Percentiles rank a stretch among this genome's conserved stretches.
phyloP scores from a whole-genome alignment of 2,113 vertebrate species.

The Camelus dromedarius region DNA sequence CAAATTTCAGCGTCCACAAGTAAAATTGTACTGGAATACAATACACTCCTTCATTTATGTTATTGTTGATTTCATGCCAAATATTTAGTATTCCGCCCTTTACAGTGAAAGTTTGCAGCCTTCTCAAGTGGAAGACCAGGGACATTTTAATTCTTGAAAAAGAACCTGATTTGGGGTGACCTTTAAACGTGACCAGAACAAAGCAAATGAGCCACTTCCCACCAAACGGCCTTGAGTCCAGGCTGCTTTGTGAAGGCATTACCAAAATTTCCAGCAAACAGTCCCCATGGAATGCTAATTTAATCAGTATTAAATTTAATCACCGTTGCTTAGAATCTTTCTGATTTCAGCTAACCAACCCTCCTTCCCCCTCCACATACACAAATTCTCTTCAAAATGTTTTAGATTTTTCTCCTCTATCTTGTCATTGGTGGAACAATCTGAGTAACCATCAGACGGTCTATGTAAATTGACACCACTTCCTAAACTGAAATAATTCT shows the following conservation, averaged over 20 bases:
- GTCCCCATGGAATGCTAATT: constrained; percentile 29
- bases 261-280: constrained; percentile 14
- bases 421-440: background rate
- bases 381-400: background rate
- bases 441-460: background rate
- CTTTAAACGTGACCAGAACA: constrained; percentile 39
- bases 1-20: background rate
- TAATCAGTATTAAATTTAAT: constrained; percentile 58
- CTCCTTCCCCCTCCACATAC: background rate
- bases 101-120: background rate
- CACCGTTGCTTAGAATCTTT: background rate
- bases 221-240: background rate
- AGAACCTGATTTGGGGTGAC: constrained; percentile 37
- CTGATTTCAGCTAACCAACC: constrained; percentile 46
- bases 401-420: constrained; percentile 7
- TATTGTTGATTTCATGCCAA: background rate
- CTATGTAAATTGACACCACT: background rate
- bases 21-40: background rate
- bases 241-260: background rate
- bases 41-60: background rate
- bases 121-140: background rate
- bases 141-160: constrained; percentile 18
- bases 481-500: constrained; percentile 44
- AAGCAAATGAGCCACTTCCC: background rate
- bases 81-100: constrained; percentile 19